Evolutionary conservation across 2,797 vertebrate genomes (phyloP), one percentile per base, ranked within the genome.

Genomic region (Intellagama lesueurii): DNA sequence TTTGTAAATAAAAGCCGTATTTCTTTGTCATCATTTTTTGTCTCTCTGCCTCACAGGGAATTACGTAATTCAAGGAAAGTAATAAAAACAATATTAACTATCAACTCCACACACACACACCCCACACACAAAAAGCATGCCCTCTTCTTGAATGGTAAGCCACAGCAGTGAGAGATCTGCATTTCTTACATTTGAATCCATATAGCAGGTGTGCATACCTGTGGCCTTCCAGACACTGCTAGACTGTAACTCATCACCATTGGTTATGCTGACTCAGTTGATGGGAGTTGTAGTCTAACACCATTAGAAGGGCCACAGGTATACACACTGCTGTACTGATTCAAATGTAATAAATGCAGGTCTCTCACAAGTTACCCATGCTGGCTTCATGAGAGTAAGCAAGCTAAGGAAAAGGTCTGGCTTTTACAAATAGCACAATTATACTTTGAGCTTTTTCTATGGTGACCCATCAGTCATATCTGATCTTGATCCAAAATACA

Each of bases 91-190:
- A 56, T 40, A 26, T 60, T 72, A n/a, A 69, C 6, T 40, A 68
- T 24, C 14, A 24, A 40, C 40, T 40, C 40, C 6, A 28, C 52
- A 12, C 12, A 24, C 24, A 8, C 9, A 5, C 30, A 26, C 14
- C 17, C 11, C 60, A n/a, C 32, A 56, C 32, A 12, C 75, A 75
- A 28, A 30, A 79, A 81, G 7, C 7, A 70, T 40, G 44, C 52
- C 87, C 12, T 85, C 6, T 81, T 93, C 73, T 32, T 69, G n/a
- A n/a, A 9, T 11, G 49, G n/a, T 32, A 64, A 56, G 47, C 32
- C 49, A 26, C 6, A 9, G 64, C 1, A 7, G n/a, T 28, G 7
- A 30, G 66, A 16, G 6, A 60, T n/a, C 9, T 7, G 11, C 6
- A 56, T 78, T 69, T n/a, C 60, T 4, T 85, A 49, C 6, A 49